Base-by-base conservation (phyloP, 2,113 vertebrate species). In the Gopherus flavomarginatus region DNA sequence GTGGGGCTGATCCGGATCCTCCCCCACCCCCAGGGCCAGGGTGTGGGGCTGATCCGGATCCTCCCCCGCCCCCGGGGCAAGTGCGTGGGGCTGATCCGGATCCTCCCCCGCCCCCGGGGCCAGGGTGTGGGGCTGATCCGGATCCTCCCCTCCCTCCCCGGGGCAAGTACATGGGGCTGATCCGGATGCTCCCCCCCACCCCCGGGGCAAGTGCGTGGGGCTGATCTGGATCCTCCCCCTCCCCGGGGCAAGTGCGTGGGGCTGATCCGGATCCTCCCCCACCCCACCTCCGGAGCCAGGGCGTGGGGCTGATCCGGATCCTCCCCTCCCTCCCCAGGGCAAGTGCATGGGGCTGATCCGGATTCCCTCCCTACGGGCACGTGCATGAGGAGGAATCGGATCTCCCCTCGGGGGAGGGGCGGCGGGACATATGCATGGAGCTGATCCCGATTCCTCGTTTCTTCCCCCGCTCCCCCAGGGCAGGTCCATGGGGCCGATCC, bases 191-290 rank as follows among this genome's bases (percentile, higher is more conserved):
- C 4, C 38, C 13, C 44, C 35, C 14, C 42, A 4, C 4, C 4
- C 57, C 53, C 5, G 19, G 53, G 54, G 7, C 19, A 21, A 22
- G 54, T 10, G 4, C 56, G 10, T 11, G 17, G 11, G 49, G 8
- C 65, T 38, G 35, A 17, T 19, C 85, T 26, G 65, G n/a, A 16
- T 6, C 42, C 59, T 50, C 19, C 7, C 5, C 12, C 5, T 2
- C 62, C 35, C 5, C 11, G 17, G 35, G 35, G 4, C 16, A 4
- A 8, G 35, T 1, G 31, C n/a, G 4, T 19, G n/a, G 17, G 19
- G 19, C 80, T 19, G 49, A 42, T 38, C 31, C 12, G 31, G 82
- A 14, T 6, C 4, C 42, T 1, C 13, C 24, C 80, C n/a, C n/a
- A n/a, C n/a, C 57, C 38, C 9, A 8, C 53, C 52, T 6, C 2